These are phyloP conservation scores for Nixonia krombeini DNA, from an alignment of 1,140 invertebrate genomes.

Conservation along the genomic window DNA sequence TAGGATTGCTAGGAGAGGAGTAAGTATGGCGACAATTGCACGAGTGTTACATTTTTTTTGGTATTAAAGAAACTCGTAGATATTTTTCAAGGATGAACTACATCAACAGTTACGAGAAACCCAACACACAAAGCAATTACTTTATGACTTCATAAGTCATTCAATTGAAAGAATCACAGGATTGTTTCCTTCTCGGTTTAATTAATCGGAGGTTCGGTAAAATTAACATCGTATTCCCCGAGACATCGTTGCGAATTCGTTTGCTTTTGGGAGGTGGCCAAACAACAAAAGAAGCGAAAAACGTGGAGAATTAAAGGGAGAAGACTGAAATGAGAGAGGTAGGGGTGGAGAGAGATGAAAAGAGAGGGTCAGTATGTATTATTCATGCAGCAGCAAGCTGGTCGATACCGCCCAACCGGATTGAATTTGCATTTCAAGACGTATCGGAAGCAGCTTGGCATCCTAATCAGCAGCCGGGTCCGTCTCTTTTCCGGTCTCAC, in stretches of 20 bases:
- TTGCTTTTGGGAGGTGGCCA: conserved; percentile 14
- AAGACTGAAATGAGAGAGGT: conserved; percentile 8
- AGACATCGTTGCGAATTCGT: conserved; percentile 10
- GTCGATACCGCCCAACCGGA: conserved; percentile 55
- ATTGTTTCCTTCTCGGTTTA: too few relatives aligned
- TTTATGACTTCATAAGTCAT: neutral
- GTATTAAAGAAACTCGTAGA: too few relatives aligned
- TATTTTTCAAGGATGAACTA: too few relatives aligned
- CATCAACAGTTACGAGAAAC: too few relatives aligned
- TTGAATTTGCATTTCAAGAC: conserved; percentile 62
- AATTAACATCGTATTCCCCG: conserved; percentile 32
- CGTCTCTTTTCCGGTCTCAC: conserved; percentile 38
- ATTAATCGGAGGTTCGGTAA: too few relatives aligned
- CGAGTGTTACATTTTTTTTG: too few relatives aligned
- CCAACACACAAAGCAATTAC: too few relatives aligned
- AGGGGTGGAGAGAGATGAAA: conserved; percentile 23
- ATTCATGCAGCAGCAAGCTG: conserved; percentile 56
- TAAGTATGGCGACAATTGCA: too few relatives aligned
- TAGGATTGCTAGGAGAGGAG: too few relatives aligned
- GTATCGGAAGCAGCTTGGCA: conserved; percentile 50
- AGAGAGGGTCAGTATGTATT: conserved; percentile 55
- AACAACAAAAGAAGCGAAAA: conserved; percentile 2
- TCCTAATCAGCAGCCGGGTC: conserved; percentile 46
- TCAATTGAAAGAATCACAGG: too few relatives aligned
- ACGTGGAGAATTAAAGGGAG: conserved; percentile 21